A percentile compares a stretch with the other conserved stretches of the same genome.
These are phyloP conservation scores for Phasianus colchicus DNA, from an alignment of 2,113 vertebrate genomes.

Conservation along the genomic window DNA sequence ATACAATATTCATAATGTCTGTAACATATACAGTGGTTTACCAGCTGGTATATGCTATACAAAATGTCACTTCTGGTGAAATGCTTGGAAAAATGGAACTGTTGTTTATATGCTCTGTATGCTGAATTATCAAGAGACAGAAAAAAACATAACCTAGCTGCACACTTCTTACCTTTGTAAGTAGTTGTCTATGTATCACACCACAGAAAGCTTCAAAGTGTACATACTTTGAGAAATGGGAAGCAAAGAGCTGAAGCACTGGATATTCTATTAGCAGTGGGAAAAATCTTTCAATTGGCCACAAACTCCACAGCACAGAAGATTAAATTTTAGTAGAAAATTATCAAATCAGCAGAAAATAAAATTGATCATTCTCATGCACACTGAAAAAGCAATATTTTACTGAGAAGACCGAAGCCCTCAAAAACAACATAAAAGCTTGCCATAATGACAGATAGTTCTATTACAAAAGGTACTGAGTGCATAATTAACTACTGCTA, in stretches of 20 bases:
- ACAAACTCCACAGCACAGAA: slow-evolving; percentile 28
- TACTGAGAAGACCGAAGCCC: slow-evolving; percentile 51
- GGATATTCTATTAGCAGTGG: neutral
- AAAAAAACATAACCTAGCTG: neutral
- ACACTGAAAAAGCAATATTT: slow-evolving; percentile 56
- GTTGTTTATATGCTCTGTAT: neutral
- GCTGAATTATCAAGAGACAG: neutral
- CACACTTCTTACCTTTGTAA: neutral
- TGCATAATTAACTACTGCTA: slow-evolving; percentile 72
- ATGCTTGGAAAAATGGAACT: neutral
- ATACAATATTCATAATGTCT: neutral
- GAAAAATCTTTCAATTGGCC: neutral
- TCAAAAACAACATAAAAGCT: slow-evolving; percentile 63
- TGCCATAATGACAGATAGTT: slow-evolving; percentile 69
- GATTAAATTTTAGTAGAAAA: slow-evolving; percentile 63
- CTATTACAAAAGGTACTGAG: slow-evolving; percentile 71
- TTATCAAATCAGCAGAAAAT: slow-evolving; percentile 71
- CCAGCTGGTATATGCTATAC: neutral
- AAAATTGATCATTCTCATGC: slow-evolving; percentile 56
- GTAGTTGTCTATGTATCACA: neutral
- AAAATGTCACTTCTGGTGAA: neutral
- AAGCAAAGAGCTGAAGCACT: slow-evolving; percentile 18
- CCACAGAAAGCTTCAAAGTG: neutral
- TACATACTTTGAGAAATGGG: neutral
- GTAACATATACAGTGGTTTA: neutral